Base-by-base conservation (phyloP, 2,797 vertebrate species). In the Diplodus puntazzo region DNA sequence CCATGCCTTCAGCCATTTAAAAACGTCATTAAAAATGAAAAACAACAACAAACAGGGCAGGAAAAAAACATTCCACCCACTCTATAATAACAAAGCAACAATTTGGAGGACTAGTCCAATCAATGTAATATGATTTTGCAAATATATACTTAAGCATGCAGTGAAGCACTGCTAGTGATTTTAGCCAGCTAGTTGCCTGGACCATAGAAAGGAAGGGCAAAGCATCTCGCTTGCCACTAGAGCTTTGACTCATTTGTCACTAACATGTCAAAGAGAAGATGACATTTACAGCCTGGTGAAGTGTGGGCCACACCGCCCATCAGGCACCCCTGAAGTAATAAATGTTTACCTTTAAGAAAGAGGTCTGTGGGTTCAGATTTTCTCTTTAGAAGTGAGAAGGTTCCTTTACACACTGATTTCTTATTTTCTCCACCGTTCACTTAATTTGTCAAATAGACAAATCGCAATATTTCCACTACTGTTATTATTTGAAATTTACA, bases 281-380 rank as follows among this genome's bases (percentile, higher is more conserved):
- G 97, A 97, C 97, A 98, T 98, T 99, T 98, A 97, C 96, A 96
- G 96, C 96, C 96, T 92, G 94, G 95, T 95, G 95, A 96, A 96
- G 95, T 95, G 96, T 95, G 95, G 95, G 94, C 96, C 96, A 96
- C 95, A 93, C 95, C 96, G 96, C 95, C 96, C 94, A 94, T 93
- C 94, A 94, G 95, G 96, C 95, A 96, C 95, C 95, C 96, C 96
- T 94, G 94, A 97, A 97, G 97, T 97, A 97, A 99, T 97, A 98
- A 97, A 97, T 97, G 97, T 97, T 98, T 98, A 97, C 96, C 96
- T 97, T 97, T 96, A 97, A 96, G 95, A 97, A 96, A 96, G 95
- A 90, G 85, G 83, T 88, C 82, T 74, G 54, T 73, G 60, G 75
- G 77, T 75, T 86, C 62, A 75, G 66, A 3, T 80, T 79, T 80